Conservation (phyloP, 2,797 vertebrate genomes). For the Hemibagrus guttatus region DNA sequence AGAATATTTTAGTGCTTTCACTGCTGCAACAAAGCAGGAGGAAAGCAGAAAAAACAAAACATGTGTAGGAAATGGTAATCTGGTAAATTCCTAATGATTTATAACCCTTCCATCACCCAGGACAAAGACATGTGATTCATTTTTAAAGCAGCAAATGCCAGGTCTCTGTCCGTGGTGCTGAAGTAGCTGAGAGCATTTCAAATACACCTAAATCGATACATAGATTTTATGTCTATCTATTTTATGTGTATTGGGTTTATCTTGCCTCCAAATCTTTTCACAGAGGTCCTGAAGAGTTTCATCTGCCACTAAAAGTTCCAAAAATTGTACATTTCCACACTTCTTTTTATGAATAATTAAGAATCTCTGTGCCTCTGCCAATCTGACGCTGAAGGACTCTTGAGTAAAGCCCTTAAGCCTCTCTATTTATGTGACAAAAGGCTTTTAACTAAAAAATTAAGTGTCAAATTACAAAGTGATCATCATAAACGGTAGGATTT, state of each 20-base stretch:
- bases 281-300: background rate
- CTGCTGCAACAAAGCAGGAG: background rate
- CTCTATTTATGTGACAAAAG: no score
- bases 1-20: background rate
- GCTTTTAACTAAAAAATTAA: background rate
- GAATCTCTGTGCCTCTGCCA: background rate
- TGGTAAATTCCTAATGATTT: background rate
- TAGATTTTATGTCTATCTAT: background rate
- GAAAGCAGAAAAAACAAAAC: background rate
- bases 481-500: background rate
- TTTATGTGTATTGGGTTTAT: background rate
- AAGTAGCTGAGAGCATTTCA: background rate
- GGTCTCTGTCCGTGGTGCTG: conserved; percentile 15
- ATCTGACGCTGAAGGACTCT: no score
- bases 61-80: background rate
- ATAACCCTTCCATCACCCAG: background rate
- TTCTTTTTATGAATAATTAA: background rate
- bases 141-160: background rate
- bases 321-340: background rate
- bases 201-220: background rate
- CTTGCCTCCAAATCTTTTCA: background rate
- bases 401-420: no score
- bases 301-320: background rate
- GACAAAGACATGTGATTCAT: background rate
- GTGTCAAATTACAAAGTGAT: background rate